These are phyloP conservation scores for Isaurus tuberculatus DNA, from an alignment of 92 coral and sea anemone genomes.

Conservation along the genomic window DNA sequence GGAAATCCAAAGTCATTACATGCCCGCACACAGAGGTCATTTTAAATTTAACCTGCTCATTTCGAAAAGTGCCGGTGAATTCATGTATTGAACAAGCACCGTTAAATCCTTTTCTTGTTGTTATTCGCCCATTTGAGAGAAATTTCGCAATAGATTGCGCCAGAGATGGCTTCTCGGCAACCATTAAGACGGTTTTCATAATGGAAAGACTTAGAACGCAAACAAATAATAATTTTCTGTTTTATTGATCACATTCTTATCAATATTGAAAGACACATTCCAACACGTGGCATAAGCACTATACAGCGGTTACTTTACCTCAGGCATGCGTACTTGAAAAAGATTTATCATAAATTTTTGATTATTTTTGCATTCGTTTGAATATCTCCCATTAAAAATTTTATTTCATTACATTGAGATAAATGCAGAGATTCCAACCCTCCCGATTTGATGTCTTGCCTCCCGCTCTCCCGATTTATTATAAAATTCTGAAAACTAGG, in stretches of 20 bases:
- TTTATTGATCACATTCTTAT: slow-evolving; percentile 7
- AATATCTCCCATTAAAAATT: too few species aligned
- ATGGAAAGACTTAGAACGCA: slow-evolving; percentile 12
- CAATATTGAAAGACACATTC: slow-evolving; percentile 55
- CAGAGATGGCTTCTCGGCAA: slow-evolving; percentile 99
- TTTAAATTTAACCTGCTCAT: slow-evolving; percentile 86
- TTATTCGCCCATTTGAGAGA: slow-evolving; percentile 85
- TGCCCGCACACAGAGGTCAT: slow-evolving; percentile 99
- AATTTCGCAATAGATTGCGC: slow-evolving; percentile 94
- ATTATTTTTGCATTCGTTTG: too few species aligned
- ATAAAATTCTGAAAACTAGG: too few species aligned
- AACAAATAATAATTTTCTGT: background rate
- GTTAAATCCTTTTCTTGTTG: slow-evolving; percentile 84
- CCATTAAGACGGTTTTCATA: slow-evolving; percentile 99
- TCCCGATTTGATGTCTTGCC: too few species aligned
- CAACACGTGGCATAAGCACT: slow-evolving; percentile 59
- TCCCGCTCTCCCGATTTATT: too few species aligned
- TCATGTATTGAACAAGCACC: slow-evolving; percentile 97
- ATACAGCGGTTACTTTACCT: slow-evolving; percentile 18
- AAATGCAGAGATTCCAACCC: too few species aligned
- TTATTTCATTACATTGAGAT: too few species aligned
- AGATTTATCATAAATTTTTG: background rate
- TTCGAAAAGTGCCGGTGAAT: slow-evolving; percentile 84
- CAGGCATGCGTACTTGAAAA: slow-evolving; percentile 9
- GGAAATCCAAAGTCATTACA: slow-evolving; percentile 98